Evolutionary conservation across 2,113 vertebrate genomes (phyloP), one percentile per base, ranked within the genome.

Genomic region (Hucho hucho): DNA sequence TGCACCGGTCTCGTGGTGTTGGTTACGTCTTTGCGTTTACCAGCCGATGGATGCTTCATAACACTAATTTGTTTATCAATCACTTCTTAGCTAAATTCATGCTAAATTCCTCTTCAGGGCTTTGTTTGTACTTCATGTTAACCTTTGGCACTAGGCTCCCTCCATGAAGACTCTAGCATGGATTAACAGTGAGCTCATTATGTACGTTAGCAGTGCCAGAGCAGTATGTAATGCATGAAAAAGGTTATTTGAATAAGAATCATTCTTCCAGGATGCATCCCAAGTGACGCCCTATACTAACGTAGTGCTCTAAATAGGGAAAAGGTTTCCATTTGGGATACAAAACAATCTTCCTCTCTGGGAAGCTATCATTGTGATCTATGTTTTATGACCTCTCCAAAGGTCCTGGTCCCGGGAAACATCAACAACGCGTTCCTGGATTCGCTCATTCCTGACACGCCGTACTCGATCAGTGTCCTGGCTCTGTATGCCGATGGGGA

Each of bases 381-480:
- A 25, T 65, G 64, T 26, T 3, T 16, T 47, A 12, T 68, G 32
- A 43, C 20, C 25, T 87, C 69, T 78, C 4, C 6, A 47, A 83
- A 99, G 97, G 92, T 97, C 64, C 90, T 97, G 87, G 93, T 98
- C 83, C 92, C 96, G 22, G 96, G 93, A 83, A 97, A 91, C 65
- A 86, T 89, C 12, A 93, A 88, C 84, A 95, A 90, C 0, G 93
- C 94, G 76, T 91, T 95, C 87, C 87, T 99, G 91, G 96, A 98
- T 76, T 92, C 92, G 70, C 91, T 99, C 87, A 84, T 91, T 71
- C 96, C 96, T 0, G 97, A 99, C 79, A 98, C 96, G 0, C 89
- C 91, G 4, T 99, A 99, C 78, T 93, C 94, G 0, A 85, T 99
- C 81, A 92, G 84, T 6, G 94, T 99, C 4, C 26, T 92, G 2